These are phyloP conservation scores for Agraylea sexmaculata DNA, from an alignment of 1,140 invertebrate genomes.

Conservation along the genomic window DNA sequence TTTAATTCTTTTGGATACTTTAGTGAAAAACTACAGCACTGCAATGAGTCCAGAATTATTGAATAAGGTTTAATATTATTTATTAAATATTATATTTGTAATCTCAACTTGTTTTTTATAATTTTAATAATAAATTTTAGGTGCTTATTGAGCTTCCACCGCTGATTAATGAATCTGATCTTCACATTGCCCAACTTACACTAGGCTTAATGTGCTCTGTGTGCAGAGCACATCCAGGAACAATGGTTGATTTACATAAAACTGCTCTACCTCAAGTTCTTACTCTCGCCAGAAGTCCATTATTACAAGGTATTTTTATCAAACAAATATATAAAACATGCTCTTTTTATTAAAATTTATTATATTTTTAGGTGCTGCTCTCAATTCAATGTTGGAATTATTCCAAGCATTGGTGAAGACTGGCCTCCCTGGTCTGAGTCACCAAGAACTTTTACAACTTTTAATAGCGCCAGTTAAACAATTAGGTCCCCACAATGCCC, in stretches of 20 bases:
- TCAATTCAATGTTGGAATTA: slow-evolving; percentile 83
- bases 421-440: slow-evolving; percentile 65
- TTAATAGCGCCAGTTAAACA: slow-evolving; percentile 50
- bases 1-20: slow-evolving; percentile 77
- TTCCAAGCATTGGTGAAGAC: slow-evolving; percentile 80
- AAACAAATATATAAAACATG: slow-evolving; percentile 9
- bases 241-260: slow-evolving; percentile 45
- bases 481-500: slow-evolving; percentile 29
- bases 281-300: slow-evolving; percentile 75
- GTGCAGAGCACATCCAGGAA: slow-evolving; percentile 53
- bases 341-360: too few species aligned
- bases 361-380: slow-evolving; percentile 55
- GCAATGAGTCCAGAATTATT: slow-evolving; percentile 58
- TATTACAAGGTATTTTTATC: slow-evolving; percentile 57
- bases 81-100: slow-evolving; percentile 5
- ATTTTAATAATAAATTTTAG: slow-evolving; percentile 24
- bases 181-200: slow-evolving; percentile 90
- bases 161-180: slow-evolving; percentile 83
- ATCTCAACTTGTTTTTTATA: too few species aligned
- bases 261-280: slow-evolving; percentile 74
- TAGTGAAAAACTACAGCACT: slow-evolving; percentile 74
- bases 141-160: slow-evolving; percentile 77
- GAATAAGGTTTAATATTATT: slow-evolving; percentile 44
- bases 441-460: slow-evolving; percentile 64
- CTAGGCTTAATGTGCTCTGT: slow-evolving; percentile 67